Evolutionary conservation across 2,797 vertebrate genomes (phyloP).

Genomic region (Halcyon leucocephala): DNA sequence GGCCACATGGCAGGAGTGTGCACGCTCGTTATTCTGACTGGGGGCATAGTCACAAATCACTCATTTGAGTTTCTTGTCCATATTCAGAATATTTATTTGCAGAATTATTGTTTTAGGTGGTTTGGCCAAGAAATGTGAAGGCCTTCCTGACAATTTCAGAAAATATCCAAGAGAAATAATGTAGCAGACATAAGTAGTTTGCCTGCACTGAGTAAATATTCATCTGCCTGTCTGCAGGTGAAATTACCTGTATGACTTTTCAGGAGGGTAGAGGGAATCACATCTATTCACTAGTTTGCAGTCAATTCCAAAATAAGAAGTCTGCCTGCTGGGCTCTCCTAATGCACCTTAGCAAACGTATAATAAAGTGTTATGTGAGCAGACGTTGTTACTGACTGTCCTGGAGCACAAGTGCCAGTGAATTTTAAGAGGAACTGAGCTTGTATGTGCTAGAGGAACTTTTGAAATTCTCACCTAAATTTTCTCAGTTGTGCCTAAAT

Average conservation of each 20-base stretch:
- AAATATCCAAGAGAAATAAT: not conserved
- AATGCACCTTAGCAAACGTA: not conserved
- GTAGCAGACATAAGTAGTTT: not conserved
- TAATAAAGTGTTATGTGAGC: slow-evolving; percentile 34
- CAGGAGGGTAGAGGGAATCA: not conserved
- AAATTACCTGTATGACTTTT: not conserved
- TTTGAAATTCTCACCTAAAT: slow-evolving; percentile 38
- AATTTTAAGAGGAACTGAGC: slow-evolving; percentile 1
- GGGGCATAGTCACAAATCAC: not conserved
- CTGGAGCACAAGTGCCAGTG: not conserved
- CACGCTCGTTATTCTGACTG: not conserved
- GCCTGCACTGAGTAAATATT: not conserved
- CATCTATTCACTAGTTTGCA: slow-evolving; percentile 24
- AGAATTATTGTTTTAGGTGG: not conserved
- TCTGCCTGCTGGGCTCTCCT: slow-evolving; percentile 40
- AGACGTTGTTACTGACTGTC: not conserved
- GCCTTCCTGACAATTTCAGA: not conserved
- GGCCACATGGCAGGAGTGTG: not conserved
- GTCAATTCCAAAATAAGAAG: slow-evolving; percentile 43
- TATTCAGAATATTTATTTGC: not conserved
- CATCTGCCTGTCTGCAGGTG: slow-evolving; percentile 11
- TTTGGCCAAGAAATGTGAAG: not conserved
- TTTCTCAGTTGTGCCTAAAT: slow-evolving; percentile 45
- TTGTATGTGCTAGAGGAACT: not conserved
- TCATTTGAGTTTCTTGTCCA: not conserved